These are phyloP conservation scores for Anguilla pacifica DNA, from an alignment of 2,797 vertebrate species.

Conservation along the genomic window DNA sequence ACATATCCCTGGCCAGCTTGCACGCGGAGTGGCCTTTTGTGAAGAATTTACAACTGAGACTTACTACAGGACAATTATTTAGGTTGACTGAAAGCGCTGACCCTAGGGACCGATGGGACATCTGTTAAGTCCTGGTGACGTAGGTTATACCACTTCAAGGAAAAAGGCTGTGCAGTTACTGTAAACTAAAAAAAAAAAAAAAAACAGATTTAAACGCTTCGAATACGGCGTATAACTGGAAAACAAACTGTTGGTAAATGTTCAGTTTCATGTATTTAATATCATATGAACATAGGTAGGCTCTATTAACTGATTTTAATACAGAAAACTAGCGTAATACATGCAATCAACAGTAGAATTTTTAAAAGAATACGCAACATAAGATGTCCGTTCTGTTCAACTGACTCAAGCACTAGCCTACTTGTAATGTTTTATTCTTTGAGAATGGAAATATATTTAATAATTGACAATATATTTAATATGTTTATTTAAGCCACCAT, in stretches of 20 bases:
- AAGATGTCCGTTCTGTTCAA: background rate
- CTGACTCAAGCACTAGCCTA: background rate
- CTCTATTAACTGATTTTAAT: background rate
- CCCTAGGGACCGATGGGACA: constrained; percentile 33
- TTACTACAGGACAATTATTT: constrained; percentile 24
- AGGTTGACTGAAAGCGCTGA: constrained; percentile 35
- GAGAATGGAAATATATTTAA: background rate
- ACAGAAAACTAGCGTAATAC: background rate
- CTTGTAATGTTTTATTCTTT: background rate
- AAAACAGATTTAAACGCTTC: background rate
- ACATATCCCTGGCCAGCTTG: constrained; percentile 25
- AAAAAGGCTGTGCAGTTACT: constrained; percentile 2
- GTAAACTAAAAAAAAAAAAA: background rate
- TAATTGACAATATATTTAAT: background rate
- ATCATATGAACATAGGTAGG: background rate
- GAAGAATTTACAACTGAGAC: constrained; percentile 29
- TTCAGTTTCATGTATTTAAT: background rate
- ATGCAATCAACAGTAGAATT: background rate
- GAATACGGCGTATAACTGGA: background rate
- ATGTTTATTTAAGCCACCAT: background rate
- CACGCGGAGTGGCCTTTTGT: constrained; percentile 28
- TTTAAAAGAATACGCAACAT: background rate
- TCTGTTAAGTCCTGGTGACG: constrained; percentile 31
- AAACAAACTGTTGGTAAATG: background rate
- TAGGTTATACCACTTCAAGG: background rate